Evolutionary conservation across 2,797 vertebrate species (phyloP).

Genomic region (Phataginus tricuspis): DNA sequence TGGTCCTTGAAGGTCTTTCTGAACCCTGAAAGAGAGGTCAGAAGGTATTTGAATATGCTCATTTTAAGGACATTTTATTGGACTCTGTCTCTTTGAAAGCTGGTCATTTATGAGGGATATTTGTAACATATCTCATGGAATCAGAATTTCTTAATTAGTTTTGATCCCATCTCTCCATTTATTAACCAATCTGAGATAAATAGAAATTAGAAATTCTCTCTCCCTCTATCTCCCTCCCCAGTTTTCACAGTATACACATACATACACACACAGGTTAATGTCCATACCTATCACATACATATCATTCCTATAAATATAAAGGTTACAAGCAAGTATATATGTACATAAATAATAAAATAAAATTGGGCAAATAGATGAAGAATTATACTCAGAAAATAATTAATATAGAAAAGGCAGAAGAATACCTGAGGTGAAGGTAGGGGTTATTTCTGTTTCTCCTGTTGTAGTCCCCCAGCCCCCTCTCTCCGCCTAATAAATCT

Average conservation of each 20-base stretch:
- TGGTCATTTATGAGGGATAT: neutral
- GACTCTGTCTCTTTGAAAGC: neutral
- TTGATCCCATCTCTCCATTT: neutral
- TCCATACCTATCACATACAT: neutral
- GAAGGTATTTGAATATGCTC: neutral
- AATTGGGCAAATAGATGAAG: neutral
- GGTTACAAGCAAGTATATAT: neutral
- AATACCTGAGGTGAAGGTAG: accelerated
- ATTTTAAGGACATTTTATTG: neutral
- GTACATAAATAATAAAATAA: neutral
- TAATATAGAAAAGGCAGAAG: neutral
- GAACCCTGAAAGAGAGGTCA: neutral
- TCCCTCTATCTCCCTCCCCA: neutral
- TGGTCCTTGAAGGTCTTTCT: neutral
- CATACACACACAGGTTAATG: neutral
- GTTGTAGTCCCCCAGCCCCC: accelerated
- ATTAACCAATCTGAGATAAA: conserved; percentile 2
- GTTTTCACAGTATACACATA: neutral
- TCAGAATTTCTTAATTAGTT: conserved; percentile 9
- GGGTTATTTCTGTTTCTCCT: neutral
- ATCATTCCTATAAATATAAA: neutral
- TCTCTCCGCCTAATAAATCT: neutral
- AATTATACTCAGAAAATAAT: neutral
- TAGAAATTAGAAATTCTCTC: neutral
- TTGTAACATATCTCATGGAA: neutral